Percentiles rank a stretch among this genome's conserved stretches.
Evolutionary conservation across 2,797 vertebrate species (phyloP).

Genomic region (Pseudocheirus occidentalis): DNA sequence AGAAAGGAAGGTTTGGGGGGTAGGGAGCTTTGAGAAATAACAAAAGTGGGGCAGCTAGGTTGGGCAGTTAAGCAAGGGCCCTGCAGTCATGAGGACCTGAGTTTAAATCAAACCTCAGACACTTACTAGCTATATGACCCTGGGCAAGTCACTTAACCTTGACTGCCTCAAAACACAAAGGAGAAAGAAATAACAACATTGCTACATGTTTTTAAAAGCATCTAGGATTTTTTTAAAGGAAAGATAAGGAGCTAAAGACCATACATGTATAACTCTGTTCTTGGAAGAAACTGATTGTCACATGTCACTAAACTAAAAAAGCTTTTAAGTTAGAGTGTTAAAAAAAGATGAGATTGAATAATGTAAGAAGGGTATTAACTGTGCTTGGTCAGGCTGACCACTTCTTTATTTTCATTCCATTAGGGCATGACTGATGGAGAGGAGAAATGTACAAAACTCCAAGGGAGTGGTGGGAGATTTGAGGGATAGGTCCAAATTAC

Average conservation of each 20-base stretch:
- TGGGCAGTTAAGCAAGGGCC: too few relatives aligned
- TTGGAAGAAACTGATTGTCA: not conserved
- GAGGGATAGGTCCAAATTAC: constrained; percentile 15
- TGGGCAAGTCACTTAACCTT: too few relatives aligned
- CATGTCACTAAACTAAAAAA: not conserved
- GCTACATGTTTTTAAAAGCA: not conserved
- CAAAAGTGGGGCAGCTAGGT: not conserved
- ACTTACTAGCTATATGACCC: too few relatives aligned
- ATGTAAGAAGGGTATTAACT: not conserved
- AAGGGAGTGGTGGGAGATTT: not conserved
- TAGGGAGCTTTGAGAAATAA: not conserved
- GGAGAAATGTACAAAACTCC: not conserved
- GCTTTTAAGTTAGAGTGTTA: not conserved
- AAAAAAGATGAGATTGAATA: not conserved
- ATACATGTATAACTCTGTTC: not conserved
- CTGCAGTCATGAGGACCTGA: too few relatives aligned
- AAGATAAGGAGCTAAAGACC: not conserved
- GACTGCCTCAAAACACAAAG: too few relatives aligned
- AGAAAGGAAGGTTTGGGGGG: not conserved
- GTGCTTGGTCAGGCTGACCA: not conserved
- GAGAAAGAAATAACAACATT: not conserved
- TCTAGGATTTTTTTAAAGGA: not conserved
- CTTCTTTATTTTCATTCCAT: not conserved
- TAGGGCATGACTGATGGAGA: not conserved
- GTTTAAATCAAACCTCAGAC: too few relatives aligned